Base-by-base conservation (phyloP, 2,888 invertebrate genomes). In the Heliconius ethilla region DNA sequence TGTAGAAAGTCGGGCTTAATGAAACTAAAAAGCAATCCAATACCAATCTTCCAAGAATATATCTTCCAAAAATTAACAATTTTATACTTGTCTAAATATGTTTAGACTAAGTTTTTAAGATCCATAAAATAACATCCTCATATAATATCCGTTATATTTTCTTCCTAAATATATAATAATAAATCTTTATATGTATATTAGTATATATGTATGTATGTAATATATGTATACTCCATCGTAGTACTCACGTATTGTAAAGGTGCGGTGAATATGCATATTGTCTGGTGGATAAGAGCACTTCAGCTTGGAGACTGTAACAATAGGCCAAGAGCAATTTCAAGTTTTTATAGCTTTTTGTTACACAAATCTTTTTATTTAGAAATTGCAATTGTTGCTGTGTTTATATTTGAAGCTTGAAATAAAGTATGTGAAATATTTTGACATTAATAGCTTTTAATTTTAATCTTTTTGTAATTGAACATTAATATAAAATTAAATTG, bases 181-280 rank as follows among this genome's bases (percentile, higher is more conserved):
- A 72, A 25, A 37, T 33, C 15, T 33, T 59, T 70, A 37, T n/a
- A 55, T 25, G 55, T 51, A 73, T 15, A 63, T 27, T 13, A 3
- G 40, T 13, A 33, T 0, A 33, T 33, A 13, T 62, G 25, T 25
- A 62, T 13, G 25, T 59, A 59, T 59, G n/a, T 59, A 59, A 9
- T 59, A 59, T 33, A 55, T 51, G 69, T 63, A 78, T 55, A 15
- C n/a, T 73, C 78, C 72, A 45, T 51, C 45, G 75, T 55, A 65
- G 45, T 65, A 66, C 59, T 75, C 78, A 80, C 79, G 81, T 81
- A 79, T 78, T 79, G 78, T 80, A 78, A 80, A 79, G 82, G 81
- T 79, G 77, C 82, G 83, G 86, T 86, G 90, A 88, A 90, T 89
- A 89, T 91, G 91, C 91, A 91, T 90, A 91, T 90, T 91, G 91